Evolutionary conservation across 2,113 vertebrate genomes (phyloP), one percentile per base, ranked within the genome.

Genomic region (Suncus etruscus): DNA sequence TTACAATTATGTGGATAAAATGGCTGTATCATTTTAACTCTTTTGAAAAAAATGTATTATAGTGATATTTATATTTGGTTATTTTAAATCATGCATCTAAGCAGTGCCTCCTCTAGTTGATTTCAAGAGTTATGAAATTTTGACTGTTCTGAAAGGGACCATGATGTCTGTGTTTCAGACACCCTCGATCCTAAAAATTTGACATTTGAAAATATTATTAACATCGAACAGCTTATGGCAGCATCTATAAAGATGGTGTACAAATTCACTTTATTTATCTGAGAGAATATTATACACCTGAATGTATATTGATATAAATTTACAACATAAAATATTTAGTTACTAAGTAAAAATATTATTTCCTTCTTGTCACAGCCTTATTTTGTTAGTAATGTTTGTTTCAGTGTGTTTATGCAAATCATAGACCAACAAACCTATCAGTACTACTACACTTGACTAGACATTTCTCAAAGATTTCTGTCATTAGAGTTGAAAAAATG

Each of bases 141-240:
- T 73, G 47, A 89, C 54, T 74, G 45, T n/a, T 72, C 58, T 16
- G 90, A 93, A 92, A 94, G 91, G 32, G 54, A n/a, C 11, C 66
- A 58, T 61, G 86, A 11, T 94, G 24, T 2, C 4, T 77, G 22
- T 81, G 45, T 54, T 76, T 96, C 27, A 1, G 22, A 87, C 73
- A 90, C 90, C 66, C 75, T 39, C 45, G 51, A 20, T 80, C 6
- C 85, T 87, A 90, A 92, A 51, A 92, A 45, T 27, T 61, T 81
- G 69, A 29, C 27, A 87, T 93, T 95, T 95, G 91, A 45, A 94
- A 96, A 93, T 92, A 93, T 87, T 81, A 92, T 22, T 91, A 80
- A 82, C 27, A 51, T 79, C 88, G 75, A 90, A 87, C 68, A 94
- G 83, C 76, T 65, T 48, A 93, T 50, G 83, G 75, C 63, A 83